These are phyloP conservation scores for Drosophila varians DNA, from an alignment of 1,140 invertebrate species.

Conservation along the genomic window DNA sequence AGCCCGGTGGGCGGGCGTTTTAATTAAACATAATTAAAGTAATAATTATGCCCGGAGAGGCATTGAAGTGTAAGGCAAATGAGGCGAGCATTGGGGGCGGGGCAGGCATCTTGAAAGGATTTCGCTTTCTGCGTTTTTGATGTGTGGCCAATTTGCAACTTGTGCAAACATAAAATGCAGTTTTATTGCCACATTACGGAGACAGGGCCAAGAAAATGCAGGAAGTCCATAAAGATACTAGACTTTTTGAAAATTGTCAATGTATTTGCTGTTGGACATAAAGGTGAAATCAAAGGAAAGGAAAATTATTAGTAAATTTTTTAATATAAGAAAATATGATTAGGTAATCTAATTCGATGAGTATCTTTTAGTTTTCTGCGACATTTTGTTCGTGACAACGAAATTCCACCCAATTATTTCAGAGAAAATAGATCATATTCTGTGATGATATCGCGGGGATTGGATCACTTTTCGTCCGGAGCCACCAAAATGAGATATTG, in stretches of 20 bases:
- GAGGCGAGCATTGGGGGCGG: slow-evolving; percentile 6
- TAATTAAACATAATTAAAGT: slow-evolving; percentile 74
- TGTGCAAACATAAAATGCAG: slow-evolving; percentile 32
- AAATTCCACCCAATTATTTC: slow-evolving; percentile 10
- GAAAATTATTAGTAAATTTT: no score
- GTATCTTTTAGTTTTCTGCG: background rate
- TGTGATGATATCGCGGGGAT: slow-evolving; percentile 12
- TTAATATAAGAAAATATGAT: background rate
- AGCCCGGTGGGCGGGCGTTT: slow-evolving; percentile 32
- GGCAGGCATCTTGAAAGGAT: slow-evolving; percentile 70
- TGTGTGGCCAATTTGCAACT: slow-evolving; percentile 66
- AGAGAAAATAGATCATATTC: slow-evolving; percentile 7
- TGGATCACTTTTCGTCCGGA: slow-evolving; percentile 23
- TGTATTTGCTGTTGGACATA: background rate
- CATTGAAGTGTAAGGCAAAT: slow-evolving; percentile 36
- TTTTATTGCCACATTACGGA: slow-evolving; percentile 50
- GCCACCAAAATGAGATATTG: slow-evolving; percentile 34
- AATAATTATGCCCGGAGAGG: slow-evolving; percentile 64
- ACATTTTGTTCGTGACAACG: background rate
- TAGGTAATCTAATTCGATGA: background rate
- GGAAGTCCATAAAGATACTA: slow-evolving; percentile 24
- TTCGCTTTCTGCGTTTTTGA: slow-evolving; percentile 62
- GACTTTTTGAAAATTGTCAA: background rate
- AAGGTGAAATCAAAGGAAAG: slow-evolving; percentile 30
- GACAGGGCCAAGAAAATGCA: slow-evolving; percentile 14